Evolutionary conservation across 2,113 vertebrate genomes (phyloP).

Genomic region (Coreoperca whiteheadi): DNA sequence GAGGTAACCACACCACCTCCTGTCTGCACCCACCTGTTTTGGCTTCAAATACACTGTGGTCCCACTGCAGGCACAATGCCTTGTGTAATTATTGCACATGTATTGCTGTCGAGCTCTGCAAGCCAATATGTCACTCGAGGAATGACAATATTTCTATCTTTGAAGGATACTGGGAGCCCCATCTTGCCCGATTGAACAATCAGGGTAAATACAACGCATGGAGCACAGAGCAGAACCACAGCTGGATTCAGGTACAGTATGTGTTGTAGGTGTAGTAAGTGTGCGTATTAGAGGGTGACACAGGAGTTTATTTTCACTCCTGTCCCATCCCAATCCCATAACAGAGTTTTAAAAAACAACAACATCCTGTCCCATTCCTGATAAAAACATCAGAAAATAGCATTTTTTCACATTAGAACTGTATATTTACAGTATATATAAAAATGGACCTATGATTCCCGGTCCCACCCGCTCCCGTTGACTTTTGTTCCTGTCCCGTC

Average conservation of each 20-base stretch:
- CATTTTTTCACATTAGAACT: too few species aligned
- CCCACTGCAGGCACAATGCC: background rate
- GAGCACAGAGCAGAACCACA: constrained; percentile 81
- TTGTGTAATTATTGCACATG: background rate
- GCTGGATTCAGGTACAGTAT: constrained; percentile 96
- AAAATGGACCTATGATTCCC: too few species aligned
- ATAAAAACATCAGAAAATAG: too few species aligned
- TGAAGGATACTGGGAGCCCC: constrained; percentile 90
- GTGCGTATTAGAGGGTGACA: too few species aligned
- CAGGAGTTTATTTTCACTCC: too few species aligned
- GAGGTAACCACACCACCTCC: constrained; percentile 79
- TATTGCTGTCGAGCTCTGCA: background rate
- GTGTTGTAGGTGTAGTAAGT: background rate
- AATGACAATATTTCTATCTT: constrained; percentile 7
- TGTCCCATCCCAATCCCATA: too few species aligned
- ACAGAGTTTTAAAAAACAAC: too few species aligned
- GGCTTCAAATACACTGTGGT: background rate
- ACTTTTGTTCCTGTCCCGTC: too few species aligned
- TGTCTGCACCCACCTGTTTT: background rate
- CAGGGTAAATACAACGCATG: constrained; percentile 93
- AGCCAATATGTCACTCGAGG: background rate
- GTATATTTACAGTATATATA: too few species aligned
- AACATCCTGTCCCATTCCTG: too few species aligned
- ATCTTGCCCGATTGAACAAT: constrained; percentile 91
- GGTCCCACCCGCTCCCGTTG: too few species aligned